phyloP scores from a whole-genome alignment of 2,888 invertebrate genomes.

The Beris morrisii region DNA sequence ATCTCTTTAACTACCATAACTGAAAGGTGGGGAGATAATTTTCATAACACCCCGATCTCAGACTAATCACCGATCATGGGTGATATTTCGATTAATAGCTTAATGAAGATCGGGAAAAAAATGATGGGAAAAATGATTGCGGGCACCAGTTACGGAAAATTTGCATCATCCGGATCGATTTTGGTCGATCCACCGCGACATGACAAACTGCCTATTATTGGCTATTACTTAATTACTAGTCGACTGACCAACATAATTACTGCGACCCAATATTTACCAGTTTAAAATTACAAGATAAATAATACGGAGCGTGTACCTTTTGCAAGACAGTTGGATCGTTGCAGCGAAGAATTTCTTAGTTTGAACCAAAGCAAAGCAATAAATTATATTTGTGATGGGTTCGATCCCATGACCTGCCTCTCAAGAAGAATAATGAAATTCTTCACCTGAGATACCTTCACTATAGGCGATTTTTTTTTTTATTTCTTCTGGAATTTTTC shows the following conservation, averaged over 20 bases:
- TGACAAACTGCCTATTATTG: no score
- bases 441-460: conserved; percentile 13
- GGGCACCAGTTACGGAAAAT: background rate
- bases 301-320: background rate
- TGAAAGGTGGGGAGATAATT: background rate
- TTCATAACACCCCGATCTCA: background rate
- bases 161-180: background rate
- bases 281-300: background rate
- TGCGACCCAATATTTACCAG: background rate
- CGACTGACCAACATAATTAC: conserved; percentile 1
- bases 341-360: background rate
- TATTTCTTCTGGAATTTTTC: conserved; percentile 7
- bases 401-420: conserved; percentile 17
- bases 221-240: no score
- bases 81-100: background rate
- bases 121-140: background rate
- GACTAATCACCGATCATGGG: background rate
- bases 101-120: background rate
- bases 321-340: background rate
- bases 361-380: background rate
- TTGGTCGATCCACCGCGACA: no score
- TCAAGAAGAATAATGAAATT: conserved; percentile 14
- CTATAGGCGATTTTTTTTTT: conserved; percentile 13
- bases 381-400: conserved; percentile 3
- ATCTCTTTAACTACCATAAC: conserved; percentile 11